Conservation (phyloP, 1,140 invertebrate genomes). For the Drosophila lacertosa region DNA sequence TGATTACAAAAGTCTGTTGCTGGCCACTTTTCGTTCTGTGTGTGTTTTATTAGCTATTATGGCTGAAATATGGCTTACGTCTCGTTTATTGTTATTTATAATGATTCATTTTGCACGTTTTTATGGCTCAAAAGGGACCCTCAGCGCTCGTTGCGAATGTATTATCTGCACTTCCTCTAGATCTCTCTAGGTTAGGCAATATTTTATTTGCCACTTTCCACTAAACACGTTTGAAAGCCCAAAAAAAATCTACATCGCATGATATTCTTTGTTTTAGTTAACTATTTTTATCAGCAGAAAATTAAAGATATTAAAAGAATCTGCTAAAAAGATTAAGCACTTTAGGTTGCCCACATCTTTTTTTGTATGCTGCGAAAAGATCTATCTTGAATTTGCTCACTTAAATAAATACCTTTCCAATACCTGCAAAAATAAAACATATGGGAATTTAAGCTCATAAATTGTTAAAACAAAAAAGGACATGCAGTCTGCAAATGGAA, state of each 20-base stretch:
- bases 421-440: background rate
- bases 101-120: slow-evolving; percentile 78
- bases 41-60: slow-evolving; percentile 81
- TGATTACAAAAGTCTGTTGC: slow-evolving; percentile 49
- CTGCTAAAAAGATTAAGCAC: too few species aligned
- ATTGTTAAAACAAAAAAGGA: too few species aligned
- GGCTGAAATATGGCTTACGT: slow-evolving; percentile 77
- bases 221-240: slow-evolving; percentile 7
- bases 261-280: slow-evolving; percentile 15
- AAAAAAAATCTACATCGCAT: slow-evolving; percentile 2
- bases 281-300: background rate
- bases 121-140: slow-evolving; percentile 67
- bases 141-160: slow-evolving; percentile 45
- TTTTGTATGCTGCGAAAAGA: too few species aligned
- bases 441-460: too few species aligned
- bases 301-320: too few species aligned
- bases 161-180: slow-evolving; percentile 4
- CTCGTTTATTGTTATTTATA: slow-evolving; percentile 80
- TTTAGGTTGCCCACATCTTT: too few species aligned
- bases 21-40: slow-evolving; percentile 66
- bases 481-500: background rate
- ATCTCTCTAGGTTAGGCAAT: slow-evolving; percentile 9
- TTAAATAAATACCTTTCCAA: too few species aligned
- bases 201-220: slow-evolving; percentile 17
- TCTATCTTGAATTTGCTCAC: background rate